Conservation (phyloP, 2,797 vertebrate genomes). For the Hydrophis major region DNA sequence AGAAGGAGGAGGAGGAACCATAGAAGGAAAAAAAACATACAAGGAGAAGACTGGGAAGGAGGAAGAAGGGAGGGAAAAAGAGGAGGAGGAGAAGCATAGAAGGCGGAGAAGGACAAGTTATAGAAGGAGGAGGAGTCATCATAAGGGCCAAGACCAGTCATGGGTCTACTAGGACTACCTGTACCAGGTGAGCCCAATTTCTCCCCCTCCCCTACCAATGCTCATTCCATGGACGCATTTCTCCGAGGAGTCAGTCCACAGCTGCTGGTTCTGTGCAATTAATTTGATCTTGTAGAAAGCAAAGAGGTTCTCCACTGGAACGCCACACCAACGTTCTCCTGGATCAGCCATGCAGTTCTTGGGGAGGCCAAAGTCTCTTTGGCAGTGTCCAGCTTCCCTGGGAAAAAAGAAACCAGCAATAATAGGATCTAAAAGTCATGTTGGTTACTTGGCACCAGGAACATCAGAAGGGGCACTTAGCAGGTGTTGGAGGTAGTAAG, state of each 20-base stretch:
- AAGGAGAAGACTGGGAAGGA: too few species aligned
- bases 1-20: too few species aligned
- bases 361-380: not conserved
- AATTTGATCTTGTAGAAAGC: slow-evolving; percentile 37
- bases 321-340: not conserved
- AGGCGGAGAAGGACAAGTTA: not conserved
- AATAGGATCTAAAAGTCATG: not conserved
- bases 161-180: not conserved
- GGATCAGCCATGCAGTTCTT: not conserved
- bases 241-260: not conserved
- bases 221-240: slow-evolving; percentile 30
- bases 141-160: not conserved
- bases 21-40: too few species aligned
- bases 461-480: not conserved
- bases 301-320: slow-evolving; percentile 16
- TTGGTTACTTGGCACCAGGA: not conserved
- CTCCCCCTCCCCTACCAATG: not conserved
- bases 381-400: slow-evolving; percentile 26
- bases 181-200: not conserved
- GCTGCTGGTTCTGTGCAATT: not conserved
- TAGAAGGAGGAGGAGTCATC: not conserved
- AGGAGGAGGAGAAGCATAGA: not conserved
- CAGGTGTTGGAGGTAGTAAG: not conserved
- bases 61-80: too few species aligned
- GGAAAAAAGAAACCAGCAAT: not conserved